Evolutionary conservation across 1,140 invertebrate genomes (phyloP).

Genomic region (Atta texana): DNA sequence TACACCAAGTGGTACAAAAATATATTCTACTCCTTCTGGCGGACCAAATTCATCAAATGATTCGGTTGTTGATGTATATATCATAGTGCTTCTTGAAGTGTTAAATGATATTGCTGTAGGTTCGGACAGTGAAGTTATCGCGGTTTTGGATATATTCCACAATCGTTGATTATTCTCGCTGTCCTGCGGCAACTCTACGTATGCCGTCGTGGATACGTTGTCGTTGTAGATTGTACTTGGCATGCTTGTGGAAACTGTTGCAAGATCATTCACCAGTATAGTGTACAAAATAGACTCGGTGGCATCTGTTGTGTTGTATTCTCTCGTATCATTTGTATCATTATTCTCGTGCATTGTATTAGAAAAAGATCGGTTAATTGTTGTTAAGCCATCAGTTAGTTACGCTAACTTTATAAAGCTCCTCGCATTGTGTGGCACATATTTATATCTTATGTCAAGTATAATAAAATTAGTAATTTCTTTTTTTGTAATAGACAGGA

Average conservation of each 20-base stretch:
- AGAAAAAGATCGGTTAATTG: background rate
- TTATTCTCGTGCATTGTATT: conserved; percentile 40
- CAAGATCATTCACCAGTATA: conserved; percentile 37
- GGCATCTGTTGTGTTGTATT: conserved; percentile 28
- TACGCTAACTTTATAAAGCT: background rate
- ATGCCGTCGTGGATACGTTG: conserved; percentile 36
- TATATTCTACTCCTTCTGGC: conserved; percentile 85
- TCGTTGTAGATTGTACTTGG: conserved; percentile 33
- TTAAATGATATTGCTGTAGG: conserved; percentile 55
- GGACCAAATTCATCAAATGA: conserved; percentile 84
- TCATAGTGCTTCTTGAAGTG: conserved; percentile 61
- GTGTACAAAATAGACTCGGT: conserved; percentile 55
- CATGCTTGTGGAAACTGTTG: conserved; percentile 24
- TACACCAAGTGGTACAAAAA: conserved; percentile 85
- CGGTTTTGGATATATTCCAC: conserved; percentile 69
- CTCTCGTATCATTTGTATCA: conserved; percentile 44
- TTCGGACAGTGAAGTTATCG: conserved; percentile 62
- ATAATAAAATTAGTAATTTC: conserved; percentile 21
- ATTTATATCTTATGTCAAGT: background rate
- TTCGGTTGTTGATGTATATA: conserved; percentile 77
- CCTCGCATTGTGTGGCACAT: background rate
- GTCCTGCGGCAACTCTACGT: conserved; percentile 49
- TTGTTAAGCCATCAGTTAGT: conserved; percentile 30
- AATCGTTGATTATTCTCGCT: conserved; percentile 57
- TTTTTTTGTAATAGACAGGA: background rate